A percentile compares a stretch with the other conserved stretches of the same genome.
phyloP scores from a whole-genome alignment of 2,888 invertebrate species.

The Cylloceria caligata region DNA sequence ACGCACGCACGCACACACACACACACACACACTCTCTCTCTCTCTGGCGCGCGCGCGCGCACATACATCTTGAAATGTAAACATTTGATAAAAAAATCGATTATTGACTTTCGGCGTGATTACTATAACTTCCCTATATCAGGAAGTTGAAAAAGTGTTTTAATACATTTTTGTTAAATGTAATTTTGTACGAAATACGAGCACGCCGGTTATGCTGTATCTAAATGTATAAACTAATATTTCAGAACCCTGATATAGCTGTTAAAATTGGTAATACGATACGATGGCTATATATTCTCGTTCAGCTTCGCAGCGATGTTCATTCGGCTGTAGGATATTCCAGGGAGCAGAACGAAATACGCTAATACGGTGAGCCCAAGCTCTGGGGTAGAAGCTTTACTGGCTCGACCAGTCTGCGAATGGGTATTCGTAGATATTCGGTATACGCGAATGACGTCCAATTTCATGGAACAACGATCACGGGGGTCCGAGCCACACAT shows the following conservation, averaged over 20 bases:
- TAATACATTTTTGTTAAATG: background rate
- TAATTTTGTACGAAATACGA: background rate
- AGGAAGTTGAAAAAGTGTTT: too few species aligned
- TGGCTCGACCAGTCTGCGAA: slow-evolving; percentile 69
- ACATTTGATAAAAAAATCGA: too few species aligned
- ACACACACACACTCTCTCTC: too few species aligned
- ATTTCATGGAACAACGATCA: slow-evolving; percentile 80
- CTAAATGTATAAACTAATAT: slow-evolving; percentile 18
- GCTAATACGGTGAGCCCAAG: slow-evolving; percentile 55
- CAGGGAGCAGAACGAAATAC: slow-evolving; percentile 62
- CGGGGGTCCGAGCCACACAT: slow-evolving; percentile 67
- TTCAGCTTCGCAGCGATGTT: slow-evolving; percentile 13
- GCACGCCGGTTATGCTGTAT: background rate
- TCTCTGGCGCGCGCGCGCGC: too few species aligned
- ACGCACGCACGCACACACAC: too few species aligned
- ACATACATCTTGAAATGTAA: too few species aligned
- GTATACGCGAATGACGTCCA: slow-evolving; percentile 78
- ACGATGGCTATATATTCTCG: slow-evolving; percentile 50
- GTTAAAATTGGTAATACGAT: slow-evolving; percentile 39
- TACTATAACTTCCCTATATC: too few species aligned
- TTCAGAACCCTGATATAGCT: slow-evolving; percentile 4
- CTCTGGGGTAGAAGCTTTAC: slow-evolving; percentile 46
- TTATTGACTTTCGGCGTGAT: too few species aligned
- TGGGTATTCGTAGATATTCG: slow-evolving; percentile 76
- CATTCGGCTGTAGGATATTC: slow-evolving; percentile 44